Evolutionary conservation across 1,140 invertebrate genomes (phyloP), one percentile per base, ranked within the genome.

Genomic region (Lucilia cuprina): DNA sequence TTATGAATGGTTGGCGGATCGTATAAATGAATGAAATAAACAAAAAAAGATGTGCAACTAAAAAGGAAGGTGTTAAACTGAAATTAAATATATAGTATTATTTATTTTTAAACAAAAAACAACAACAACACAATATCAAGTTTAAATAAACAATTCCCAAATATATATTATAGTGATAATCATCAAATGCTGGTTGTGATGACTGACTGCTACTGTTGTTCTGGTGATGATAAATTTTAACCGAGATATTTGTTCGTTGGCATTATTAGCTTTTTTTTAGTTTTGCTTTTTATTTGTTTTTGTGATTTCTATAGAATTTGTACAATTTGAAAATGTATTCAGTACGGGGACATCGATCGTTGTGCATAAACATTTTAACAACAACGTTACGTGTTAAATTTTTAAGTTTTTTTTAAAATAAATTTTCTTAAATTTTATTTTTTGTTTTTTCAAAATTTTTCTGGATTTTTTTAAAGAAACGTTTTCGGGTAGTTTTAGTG

Each of bases 321-420:
- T 41, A 17, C 19, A 41, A 9, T n/a, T 41, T 21, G 35, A 83
- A 35, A 25, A 83, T 74, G 82, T 83, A 41, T 83, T 83, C 82
- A 83, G 82, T 83, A n/a, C 82, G 70, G 82, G 82, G 82, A 65
- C 55, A 65, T 70, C 82, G 9, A 41, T 74, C 60, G 60, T 65
- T 19, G 65, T 34, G 82, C 82, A 74, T 83, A 65, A 83, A 83
- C 47, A 65, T 47, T 47, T 25, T 60, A 17, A 30, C 25, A 30
- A 30, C 25, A 30, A 34, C 25, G 19, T 55, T 35, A 55, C 49
- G 82, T 70, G 65, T 49, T 41, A 35, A 9, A 49, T 60, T 70
- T 21, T 34, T 13, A 55, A 60, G n/a, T 35, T 25, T 49, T 55
- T 55, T 12, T 8, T 55, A 13, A 41, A 1, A 55, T 55, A 55